Percentiles rank a stretch among this genome's conserved stretches.
Conservation (phyloP, 2,888 invertebrate genomes). For the Diogma glabrata region DNA sequence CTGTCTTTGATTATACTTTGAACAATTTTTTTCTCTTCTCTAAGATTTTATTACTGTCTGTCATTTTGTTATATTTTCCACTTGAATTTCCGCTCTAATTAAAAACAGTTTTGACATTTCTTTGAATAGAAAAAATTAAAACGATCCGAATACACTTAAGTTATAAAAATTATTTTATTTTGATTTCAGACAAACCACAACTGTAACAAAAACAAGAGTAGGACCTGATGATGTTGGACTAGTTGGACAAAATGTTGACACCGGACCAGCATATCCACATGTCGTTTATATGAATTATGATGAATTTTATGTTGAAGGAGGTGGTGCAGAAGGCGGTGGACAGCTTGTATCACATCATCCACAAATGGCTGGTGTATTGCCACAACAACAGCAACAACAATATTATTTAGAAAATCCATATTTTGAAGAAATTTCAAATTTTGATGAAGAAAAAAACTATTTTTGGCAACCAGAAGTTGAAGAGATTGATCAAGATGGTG, state of each 20-base stretch:
- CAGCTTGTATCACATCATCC: constrained; percentile 7
- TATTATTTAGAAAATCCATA: constrained; percentile 9
- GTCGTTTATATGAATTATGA: constrained; percentile 7
- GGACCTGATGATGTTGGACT: constrained; percentile 43
- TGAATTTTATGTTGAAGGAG: constrained; percentile 7
- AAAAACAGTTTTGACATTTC: too few species aligned
- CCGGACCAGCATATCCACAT: constrained; percentile 35
- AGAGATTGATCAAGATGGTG: constrained; percentile 4
- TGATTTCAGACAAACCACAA: constrained; percentile 6
- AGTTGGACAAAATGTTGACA: constrained; percentile 50
- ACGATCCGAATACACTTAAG: too few species aligned
- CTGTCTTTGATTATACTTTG: too few species aligned
- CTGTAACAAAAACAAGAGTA: not conserved
- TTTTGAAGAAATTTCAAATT: constrained; percentile 9
- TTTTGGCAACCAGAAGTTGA: constrained; percentile 9
- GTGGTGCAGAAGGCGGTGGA: constrained; percentile 1
- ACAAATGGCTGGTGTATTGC: not conserved
- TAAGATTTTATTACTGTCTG: too few species aligned
- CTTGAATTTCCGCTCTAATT: too few species aligned
- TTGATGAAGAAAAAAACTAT: constrained; percentile 8
- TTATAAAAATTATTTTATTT: not conserved
- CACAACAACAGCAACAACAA: constrained; percentile 1
- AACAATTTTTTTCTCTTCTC: too few species aligned
- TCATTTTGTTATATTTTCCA: too few species aligned
- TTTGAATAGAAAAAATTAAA: too few species aligned